Evolutionary conservation across 2,888 invertebrate species (phyloP).

Genomic region (Plagodis dolabraria): DNA sequence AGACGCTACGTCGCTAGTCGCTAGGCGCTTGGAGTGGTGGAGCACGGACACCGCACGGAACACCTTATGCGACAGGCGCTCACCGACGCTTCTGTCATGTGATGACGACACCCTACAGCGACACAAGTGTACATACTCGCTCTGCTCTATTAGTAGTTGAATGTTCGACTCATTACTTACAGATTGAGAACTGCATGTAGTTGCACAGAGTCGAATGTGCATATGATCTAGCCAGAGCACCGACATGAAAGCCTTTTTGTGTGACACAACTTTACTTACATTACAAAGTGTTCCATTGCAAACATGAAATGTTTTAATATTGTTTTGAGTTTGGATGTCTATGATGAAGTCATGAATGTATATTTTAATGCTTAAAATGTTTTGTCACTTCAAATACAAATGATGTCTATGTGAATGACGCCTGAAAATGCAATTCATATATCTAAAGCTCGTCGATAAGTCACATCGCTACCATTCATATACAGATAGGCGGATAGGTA

Average conservation of each 20-base stretch:
- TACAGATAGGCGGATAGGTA: conserved; percentile 4
- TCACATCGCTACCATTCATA: conserved; percentile 26
- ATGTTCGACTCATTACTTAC: conserved; percentile 64
- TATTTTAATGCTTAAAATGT: conserved; percentile 50
- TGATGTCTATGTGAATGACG: conserved; percentile 54
- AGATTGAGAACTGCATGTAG: conserved; percentile 73
- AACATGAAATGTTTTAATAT: conserved; percentile 44
- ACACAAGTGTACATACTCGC: conserved; percentile 77
- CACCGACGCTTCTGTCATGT: conserved; percentile 74
- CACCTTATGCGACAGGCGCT: conserved; percentile 81
- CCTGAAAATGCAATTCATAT: conserved; percentile 41
- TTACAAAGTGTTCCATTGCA: conserved; percentile 40
- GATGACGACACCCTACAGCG: conserved; percentile 61
- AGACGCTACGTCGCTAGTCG: conserved; percentile 70
- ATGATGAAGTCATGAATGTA: conserved; percentile 54
- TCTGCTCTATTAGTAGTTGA: conserved; percentile 70
- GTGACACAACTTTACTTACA: conserved; percentile 54
- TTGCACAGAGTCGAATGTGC: conserved; percentile 74
- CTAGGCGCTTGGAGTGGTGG: conserved; percentile 77
- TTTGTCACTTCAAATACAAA: conserved; percentile 41
- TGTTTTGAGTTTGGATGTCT: conserved; percentile 41
- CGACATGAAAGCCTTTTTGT: conserved; percentile 63
- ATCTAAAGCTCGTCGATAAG: conserved; percentile 26
- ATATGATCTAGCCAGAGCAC: conserved; percentile 70
- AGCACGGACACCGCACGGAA: conserved; percentile 75